Percentiles rank a stretch among this genome's conserved stretches.
Evolutionary conservation across 2,888 invertebrate genomes (phyloP).

Genomic region (Ischnura elegans): DNA sequence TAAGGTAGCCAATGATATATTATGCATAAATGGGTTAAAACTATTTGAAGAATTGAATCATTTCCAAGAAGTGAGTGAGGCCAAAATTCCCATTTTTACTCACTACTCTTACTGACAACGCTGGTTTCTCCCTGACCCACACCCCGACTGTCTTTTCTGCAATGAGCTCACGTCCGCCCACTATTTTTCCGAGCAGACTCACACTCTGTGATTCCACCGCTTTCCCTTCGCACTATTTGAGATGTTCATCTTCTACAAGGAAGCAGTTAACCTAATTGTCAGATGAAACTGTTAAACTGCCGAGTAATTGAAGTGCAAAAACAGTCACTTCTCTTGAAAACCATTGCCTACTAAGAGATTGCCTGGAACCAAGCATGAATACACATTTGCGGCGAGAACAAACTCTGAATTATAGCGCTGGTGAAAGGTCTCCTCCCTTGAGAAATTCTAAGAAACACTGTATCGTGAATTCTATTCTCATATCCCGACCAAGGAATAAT

Average conservation of each 20-base stretch:
- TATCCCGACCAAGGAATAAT: neutral
- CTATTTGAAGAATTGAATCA: no score
- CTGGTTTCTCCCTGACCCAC: no score
- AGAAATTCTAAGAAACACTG: neutral
- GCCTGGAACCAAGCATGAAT: neutral
- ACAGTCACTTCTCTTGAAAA: neutral
- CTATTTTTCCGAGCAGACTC: neutral
- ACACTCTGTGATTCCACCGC: conserved; percentile 3
- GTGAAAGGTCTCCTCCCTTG: neutral
- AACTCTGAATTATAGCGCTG: neutral
- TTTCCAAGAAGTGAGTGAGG: no score
- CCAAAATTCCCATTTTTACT: no score
- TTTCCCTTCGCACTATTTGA: conserved; percentile 36
- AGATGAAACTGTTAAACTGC: conserved; percentile 43
- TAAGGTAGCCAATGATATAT: no score
- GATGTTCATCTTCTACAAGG: conserved; percentile 60
- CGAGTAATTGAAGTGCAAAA: conserved; percentile 50
- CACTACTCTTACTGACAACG: no score
- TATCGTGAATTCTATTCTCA: neutral
- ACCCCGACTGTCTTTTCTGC: no score
- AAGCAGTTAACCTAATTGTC: conserved; percentile 58
- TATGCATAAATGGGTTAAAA: no score
- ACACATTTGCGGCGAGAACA: neutral
- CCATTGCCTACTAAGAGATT: neutral
- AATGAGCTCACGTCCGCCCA: neutral